Percentiles rank a stretch among this genome's conserved stretches.
Conservation (phyloP, 1,140 invertebrate genomes). For the Eufriesea mexicana region DNA sequence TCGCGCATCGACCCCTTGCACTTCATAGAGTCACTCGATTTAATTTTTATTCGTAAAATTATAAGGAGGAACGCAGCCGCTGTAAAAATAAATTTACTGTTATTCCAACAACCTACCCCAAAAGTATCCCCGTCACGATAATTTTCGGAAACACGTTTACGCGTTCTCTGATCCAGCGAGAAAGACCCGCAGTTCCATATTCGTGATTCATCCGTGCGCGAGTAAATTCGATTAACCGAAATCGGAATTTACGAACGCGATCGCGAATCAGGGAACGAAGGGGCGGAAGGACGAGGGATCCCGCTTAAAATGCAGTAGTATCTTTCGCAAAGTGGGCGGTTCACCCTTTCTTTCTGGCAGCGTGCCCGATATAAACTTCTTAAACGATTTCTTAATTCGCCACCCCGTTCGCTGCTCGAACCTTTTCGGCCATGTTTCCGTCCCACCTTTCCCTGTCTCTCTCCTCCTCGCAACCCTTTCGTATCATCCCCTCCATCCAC, state of each 20-base stretch:
- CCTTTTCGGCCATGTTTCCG: conserved; percentile 42
- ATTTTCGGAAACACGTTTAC: too few species aligned
- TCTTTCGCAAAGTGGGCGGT: conserved; percentile 27
- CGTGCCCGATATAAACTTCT: conserved; percentile 69
- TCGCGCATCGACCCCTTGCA: too few species aligned
- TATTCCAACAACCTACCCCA: too few species aligned
- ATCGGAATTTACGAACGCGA: conserved; percentile 18
- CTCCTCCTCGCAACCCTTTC: conserved; percentile 33
- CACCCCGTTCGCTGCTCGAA: conserved; percentile 28
- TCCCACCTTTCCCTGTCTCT: background rate
- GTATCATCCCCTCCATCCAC: conserved; percentile 10
- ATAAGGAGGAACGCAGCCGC: too few species aligned
- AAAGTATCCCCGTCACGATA: too few species aligned
- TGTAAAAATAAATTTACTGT: too few species aligned
- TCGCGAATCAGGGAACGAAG: background rate
- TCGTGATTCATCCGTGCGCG: too few species aligned
- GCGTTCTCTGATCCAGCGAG: too few species aligned
- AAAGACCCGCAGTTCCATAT: too few species aligned
- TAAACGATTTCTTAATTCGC: conserved; percentile 72
- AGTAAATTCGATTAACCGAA: background rate
- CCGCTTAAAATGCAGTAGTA: conserved; percentile 42
- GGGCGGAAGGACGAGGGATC: background rate
- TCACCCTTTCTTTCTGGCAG: conserved; percentile 40
- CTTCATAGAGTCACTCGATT: too few species aligned
- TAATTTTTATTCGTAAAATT: too few species aligned